phyloP scores from a whole-genome alignment of 2,797 vertebrate species.

The Apogon hyalosoma region DNA sequence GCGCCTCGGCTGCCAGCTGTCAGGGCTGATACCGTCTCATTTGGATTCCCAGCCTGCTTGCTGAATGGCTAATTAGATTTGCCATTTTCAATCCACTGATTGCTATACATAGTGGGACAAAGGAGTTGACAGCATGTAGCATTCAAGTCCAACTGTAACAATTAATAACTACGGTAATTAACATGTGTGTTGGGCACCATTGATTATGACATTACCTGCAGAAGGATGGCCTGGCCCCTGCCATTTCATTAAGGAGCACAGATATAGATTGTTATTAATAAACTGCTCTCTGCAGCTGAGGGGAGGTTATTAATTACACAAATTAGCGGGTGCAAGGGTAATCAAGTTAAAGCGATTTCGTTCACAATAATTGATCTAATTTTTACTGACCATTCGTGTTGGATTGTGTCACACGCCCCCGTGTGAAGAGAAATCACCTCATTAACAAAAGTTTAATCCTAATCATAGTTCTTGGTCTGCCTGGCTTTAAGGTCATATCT shows the following conservation, averaged over 20 bases:
- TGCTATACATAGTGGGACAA: slow-evolving; percentile 92
- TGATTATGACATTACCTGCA: slow-evolving; percentile 94
- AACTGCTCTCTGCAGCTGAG: slow-evolving; percentile 88
- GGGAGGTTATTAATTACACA: slow-evolving; percentile 95
- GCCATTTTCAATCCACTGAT: slow-evolving; percentile 95
- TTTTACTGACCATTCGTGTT: slow-evolving; percentile 92
- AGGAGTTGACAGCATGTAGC: slow-evolving; percentile 91
- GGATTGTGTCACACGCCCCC: slow-evolving; percentile 72
- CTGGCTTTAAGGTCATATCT: slow-evolving; percentile 99
- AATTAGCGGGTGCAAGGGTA: slow-evolving; percentile 93
- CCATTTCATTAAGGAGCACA: slow-evolving; percentile 86
- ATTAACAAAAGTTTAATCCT: slow-evolving; percentile 99
- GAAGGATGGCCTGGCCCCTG: slow-evolving; percentile 89
- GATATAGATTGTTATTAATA: slow-evolving; percentile 98
- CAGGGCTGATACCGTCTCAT: slow-evolving; percentile 84
- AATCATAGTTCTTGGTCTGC: slow-evolving; percentile 98
- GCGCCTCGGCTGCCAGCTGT: slow-evolving; percentile 91
- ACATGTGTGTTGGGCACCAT: slow-evolving; percentile 89
- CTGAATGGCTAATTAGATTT: slow-evolving; percentile 96
- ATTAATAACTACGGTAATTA: slow-evolving; percentile 98
- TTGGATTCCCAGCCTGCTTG: slow-evolving; percentile 84
- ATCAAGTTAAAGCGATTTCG: slow-evolving; percentile 95
- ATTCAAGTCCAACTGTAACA: slow-evolving; percentile 95
- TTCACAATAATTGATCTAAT: slow-evolving; percentile 99
- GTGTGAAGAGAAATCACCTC: slow-evolving; percentile 97